A percentile compares a stretch with the other conserved stretches of the same genome.
Conservation (phyloP, 2,888 invertebrate species). For the Ennomos erosarius region DNA sequence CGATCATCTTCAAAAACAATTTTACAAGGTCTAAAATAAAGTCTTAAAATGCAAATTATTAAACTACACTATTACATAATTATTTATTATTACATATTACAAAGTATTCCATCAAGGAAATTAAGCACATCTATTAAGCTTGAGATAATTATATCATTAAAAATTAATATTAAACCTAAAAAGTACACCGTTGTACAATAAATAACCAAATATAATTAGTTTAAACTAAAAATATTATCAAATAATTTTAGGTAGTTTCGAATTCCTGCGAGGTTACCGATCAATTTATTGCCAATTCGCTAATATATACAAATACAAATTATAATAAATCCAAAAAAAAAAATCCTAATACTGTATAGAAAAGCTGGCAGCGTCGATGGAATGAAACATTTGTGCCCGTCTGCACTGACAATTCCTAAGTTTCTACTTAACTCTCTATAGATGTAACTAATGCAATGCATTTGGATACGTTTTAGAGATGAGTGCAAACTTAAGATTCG, state of each 20-base stretch:
- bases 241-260: slow-evolving; percentile 19
- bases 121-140: slow-evolving; percentile 31
- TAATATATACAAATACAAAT: slow-evolving; percentile 41
- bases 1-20: too few species aligned
- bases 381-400: slow-evolving; percentile 13
- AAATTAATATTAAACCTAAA: slow-evolving; percentile 33
- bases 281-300: slow-evolving; percentile 28
- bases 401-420: too few species aligned
- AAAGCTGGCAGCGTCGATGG: slow-evolving; percentile 29
- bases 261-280: slow-evolving; percentile 20
- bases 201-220: slow-evolving; percentile 51
- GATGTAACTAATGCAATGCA: too few species aligned
- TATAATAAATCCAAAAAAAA: slow-evolving; percentile 13
- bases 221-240: slow-evolving; percentile 47
- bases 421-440: too few species aligned
- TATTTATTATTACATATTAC: slow-evolving; percentile 9
- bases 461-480: too few species aligned
- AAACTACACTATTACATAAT: slow-evolving; percentile 16
- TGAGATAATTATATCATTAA: slow-evolving; percentile 31
- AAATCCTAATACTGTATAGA: slow-evolving; percentile 14
- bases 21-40: too few species aligned
- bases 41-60: too few species aligned
- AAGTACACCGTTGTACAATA: slow-evolving; percentile 57
- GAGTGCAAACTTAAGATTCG: too few species aligned
- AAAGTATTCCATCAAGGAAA: slow-evolving; percentile 13